These are phyloP conservation scores for Phrynocephalus versicolor DNA, from an alignment of 2,113 vertebrate species.

Conservation along the genomic window DNA sequence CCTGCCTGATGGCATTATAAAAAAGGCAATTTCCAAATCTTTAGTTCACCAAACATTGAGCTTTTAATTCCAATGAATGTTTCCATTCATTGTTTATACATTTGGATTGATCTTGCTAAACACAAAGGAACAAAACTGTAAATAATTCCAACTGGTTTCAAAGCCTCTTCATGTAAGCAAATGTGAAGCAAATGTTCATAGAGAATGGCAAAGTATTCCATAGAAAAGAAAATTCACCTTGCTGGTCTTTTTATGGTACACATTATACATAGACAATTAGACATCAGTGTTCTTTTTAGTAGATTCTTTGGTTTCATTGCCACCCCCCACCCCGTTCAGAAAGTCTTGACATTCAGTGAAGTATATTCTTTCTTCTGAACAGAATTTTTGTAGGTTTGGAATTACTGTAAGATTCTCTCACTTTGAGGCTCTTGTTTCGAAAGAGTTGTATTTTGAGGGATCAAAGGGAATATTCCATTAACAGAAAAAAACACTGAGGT, in stretches of 20 bases:
- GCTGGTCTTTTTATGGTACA: conserved; percentile 12
- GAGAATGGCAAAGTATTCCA: not conserved
- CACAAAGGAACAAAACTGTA: conserved; percentile 54
- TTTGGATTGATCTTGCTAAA: conserved; percentile 65
- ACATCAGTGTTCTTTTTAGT: not conserved
- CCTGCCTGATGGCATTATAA: conserved; percentile 52
- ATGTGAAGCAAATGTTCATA: conserved; percentile 44
- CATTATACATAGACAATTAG: conserved; percentile 36
- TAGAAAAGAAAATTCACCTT: not conserved
- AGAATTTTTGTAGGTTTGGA: not conserved
- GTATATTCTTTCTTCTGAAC: not conserved
- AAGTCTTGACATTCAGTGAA: not conserved
- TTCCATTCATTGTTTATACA: conserved; percentile 65
- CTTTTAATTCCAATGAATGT: conserved; percentile 55
- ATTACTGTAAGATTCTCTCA: not conserved
- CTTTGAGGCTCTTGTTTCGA: not conserved
- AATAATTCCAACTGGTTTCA: conserved; percentile 58
- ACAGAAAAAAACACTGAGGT: not conserved
- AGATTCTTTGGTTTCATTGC: not conserved
- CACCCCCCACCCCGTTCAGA: too few relatives aligned
- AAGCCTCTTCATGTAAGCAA: conserved; percentile 51
- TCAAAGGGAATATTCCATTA: not conserved
- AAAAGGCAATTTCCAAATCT: conserved; percentile 56
- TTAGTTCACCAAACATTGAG: conserved; percentile 44
- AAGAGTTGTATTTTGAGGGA: not conserved